Evolutionary conservation across 2,888 invertebrate genomes (phyloP).

Genomic region (Deroplatys truncata): DNA sequence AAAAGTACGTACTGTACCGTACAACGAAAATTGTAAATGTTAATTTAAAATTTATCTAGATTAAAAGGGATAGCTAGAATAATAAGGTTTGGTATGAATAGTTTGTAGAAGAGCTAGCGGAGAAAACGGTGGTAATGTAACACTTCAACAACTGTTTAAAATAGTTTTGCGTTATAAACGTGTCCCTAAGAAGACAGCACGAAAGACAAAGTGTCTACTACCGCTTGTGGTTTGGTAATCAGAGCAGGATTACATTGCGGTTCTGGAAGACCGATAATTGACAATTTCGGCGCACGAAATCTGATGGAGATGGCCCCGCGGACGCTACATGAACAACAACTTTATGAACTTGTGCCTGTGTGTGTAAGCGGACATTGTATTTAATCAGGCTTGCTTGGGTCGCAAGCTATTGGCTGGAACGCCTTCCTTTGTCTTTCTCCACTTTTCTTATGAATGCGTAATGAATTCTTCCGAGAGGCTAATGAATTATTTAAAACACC

Average conservation of each 20-base stretch:
- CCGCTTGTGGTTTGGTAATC: background rate
- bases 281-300: background rate
- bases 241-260: background rate
- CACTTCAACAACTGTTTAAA: no score
- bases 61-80: no score
- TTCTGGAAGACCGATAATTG: background rate
- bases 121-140: no score
- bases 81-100: no score
- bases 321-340: background rate
- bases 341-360: background rate
- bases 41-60: no score
- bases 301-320: no score
- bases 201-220: no score
- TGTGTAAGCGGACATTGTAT: background rate
- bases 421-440: background rate
- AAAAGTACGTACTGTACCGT: no score
- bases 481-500: constrained; percentile 15
- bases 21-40: no score
- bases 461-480: constrained; percentile 13
- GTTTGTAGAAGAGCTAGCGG: no score
- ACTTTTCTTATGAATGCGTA: constrained; percentile 15
- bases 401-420: constrained; percentile 1
- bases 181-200: no score
- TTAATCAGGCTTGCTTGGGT: constrained; percentile 8
- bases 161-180: no score